Conservation (phyloP, 2,797 vertebrate genomes). For the Crenichthys baileyi region DNA sequence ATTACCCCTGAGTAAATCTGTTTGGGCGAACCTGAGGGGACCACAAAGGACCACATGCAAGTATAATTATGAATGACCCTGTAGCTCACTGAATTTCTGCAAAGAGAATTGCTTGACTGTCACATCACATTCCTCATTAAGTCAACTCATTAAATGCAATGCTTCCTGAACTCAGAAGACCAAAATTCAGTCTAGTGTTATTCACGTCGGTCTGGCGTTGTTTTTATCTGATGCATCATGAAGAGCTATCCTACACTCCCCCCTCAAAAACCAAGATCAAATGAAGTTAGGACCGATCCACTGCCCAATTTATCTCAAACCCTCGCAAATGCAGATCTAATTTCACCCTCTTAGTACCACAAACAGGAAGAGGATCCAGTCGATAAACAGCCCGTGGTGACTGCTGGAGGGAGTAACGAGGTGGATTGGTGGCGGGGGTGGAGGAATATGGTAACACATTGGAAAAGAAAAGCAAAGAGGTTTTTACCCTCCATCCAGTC, state of each 20-base stretch:
- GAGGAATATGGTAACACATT: conserved; percentile 57
- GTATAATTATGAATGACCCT: not conserved
- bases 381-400: conserved; percentile 74
- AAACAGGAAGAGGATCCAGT: conserved; percentile 76
- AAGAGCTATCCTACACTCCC: conserved; percentile 32
- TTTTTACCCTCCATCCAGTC: conserved; percentile 42
- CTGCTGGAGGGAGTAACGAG: conserved; percentile 45
- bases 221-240: conserved; percentile 46
- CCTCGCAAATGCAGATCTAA: conserved; percentile 77
- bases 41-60: conserved; percentile 17
- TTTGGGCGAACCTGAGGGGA: conserved; percentile 43
- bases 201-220: conserved; percentile 33
- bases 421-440: conserved; percentile 26
- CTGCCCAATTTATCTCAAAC: conserved; percentile 78
- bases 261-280: conserved; percentile 52
- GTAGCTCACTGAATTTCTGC: not conserved
- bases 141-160: conserved; percentile 11
- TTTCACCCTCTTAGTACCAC: conserved; percentile 79
- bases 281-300: conserved; percentile 74
- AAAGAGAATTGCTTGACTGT: not conserved
- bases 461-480: conserved; percentile 45
- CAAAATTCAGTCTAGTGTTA: conserved; percentile 19
- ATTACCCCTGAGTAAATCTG: conserved; percentile 59
- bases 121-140: conserved; percentile 1
- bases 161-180: conserved; percentile 4